Conservation (phyloP, 2,113 vertebrate species). For the Vicugna pacos region DNA sequence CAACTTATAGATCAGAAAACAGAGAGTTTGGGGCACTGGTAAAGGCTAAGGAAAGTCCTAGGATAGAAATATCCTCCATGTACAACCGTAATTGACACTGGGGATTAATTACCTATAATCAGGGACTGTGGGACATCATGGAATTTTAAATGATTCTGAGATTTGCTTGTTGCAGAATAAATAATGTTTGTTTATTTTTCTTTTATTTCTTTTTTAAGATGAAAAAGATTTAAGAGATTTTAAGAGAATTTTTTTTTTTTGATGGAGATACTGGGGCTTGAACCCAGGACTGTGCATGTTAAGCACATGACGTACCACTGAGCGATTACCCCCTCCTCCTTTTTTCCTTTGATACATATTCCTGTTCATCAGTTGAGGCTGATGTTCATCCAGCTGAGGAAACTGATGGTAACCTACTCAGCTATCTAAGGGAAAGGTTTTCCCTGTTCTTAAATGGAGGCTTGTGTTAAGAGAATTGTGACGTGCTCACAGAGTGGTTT, state of each 20-base stretch:
- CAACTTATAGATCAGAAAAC: background rate
- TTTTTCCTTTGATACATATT: background rate
- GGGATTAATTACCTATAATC: background rate
- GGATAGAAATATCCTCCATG: conserved; percentile 1
- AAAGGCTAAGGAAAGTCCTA: background rate
- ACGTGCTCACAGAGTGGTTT: background rate
- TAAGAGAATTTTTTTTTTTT: too few species aligned
- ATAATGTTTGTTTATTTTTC: background rate
- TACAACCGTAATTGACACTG: background rate
- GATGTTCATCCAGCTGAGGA: background rate
- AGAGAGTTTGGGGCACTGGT: background rate
- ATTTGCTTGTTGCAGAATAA: background rate
- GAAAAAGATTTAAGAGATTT: too few species aligned
- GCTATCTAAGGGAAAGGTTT: background rate
- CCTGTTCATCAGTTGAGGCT: background rate
- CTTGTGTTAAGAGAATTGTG: background rate
- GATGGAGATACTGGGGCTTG: too few species aligned
- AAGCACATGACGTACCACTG: too few species aligned
- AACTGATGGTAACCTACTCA: background rate
- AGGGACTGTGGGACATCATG: background rate
- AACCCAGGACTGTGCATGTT: too few species aligned
- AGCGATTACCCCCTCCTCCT: background rate
- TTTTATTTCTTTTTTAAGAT: background rate
- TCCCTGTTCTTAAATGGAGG: background rate
- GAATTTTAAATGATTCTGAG: background rate